Base-by-base conservation (phyloP, 2,888 invertebrate species). In the Synergus itoensis region DNA sequence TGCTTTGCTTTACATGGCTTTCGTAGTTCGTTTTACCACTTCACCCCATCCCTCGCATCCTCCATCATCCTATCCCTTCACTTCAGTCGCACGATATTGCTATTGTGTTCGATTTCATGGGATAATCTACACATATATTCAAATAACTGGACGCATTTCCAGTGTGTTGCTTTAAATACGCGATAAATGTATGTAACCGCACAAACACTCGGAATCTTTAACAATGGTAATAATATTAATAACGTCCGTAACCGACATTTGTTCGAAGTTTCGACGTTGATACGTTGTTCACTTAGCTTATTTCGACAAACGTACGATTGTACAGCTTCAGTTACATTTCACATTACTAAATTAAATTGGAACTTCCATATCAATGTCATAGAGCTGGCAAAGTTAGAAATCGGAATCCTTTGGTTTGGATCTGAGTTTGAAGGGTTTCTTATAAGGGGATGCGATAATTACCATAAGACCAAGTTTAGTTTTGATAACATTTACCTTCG, bases 41-140 rank as follows among this genome's bases (percentile, higher is more conserved):
- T 5, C 5, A 1, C 48, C 5, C 16, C 48, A 5, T n/a, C 8
- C 8, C 1, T 5, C 16, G 8, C 2, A n/a, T 53, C 7, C 48
- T 48, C 9, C 53, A n/a, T n/a, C n/a, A 53, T 53, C n/a, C 53
- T 9, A n/a, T n/a, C n/a, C n/a, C 8, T 0, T n/a, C n/a, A n/a
- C n/a, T 53, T n/a, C n/a, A n/a, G 8, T 1, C 9, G n/a, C 53
- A 53, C n/a, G n/a, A n/a, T 53, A n/a, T 53, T 9, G 9, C n/a
- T 53, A 53, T 53, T 53, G 53, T 53, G n/a, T 53, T 53, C n/a
- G n/a, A 53, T n/a, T 53, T 53, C n/a, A 53, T n/a, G 8, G n/a
- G 53, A 53, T 53, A 53, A 53, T 53, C 53, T 53, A n/a, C n/a
- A 53, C n/a, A 53, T 53, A n/a, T 53, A 53, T 53, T 9, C 53